These are phyloP conservation scores for Tichodroma muraria DNA, from an alignment of 2,113 vertebrate species.

Conservation along the genomic window DNA sequence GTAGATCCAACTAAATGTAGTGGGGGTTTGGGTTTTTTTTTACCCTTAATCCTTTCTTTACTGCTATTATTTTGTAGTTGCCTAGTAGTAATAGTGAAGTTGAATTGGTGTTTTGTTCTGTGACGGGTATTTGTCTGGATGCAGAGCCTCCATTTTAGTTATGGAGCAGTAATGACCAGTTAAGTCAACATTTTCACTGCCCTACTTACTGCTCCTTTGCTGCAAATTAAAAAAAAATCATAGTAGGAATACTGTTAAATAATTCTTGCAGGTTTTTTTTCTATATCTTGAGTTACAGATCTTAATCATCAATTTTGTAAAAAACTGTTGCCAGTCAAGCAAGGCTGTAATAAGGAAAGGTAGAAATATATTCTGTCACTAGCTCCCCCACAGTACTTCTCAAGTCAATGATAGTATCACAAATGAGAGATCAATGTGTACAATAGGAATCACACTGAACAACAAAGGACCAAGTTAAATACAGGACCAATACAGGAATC, in stretches of 20 bases:
- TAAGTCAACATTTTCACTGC: not conserved
- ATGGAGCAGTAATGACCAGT: not conserved
- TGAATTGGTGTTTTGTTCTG: not conserved
- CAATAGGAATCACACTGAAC: not conserved
- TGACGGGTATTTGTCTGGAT: not conserved
- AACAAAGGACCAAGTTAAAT: not conserved
- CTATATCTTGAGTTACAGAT: not conserved
- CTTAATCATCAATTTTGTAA: not conserved
- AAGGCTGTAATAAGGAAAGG: not conserved
- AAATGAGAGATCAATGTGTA: not conserved
- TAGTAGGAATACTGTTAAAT: not conserved
- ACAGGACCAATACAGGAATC: not conserved
- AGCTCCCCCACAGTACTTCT: not conserved
- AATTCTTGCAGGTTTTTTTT: not conserved
- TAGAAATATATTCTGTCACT: not conserved
- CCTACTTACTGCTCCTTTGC: not conserved
- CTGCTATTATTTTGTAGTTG: not conserved
- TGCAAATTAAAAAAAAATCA: not conserved
- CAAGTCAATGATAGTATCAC: not conserved
- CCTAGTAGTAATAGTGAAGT: not conserved
- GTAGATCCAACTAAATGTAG: not conserved
- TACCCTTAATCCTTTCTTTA: not conserved
- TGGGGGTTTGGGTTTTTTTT: fast-evolving
- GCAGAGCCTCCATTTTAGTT: not conserved
- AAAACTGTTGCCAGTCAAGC: not conserved